Percentiles rank a stretch among this genome's conserved stretches.
These are phyloP conservation scores for Amiota communis DNA, from an alignment of 2,888 invertebrate genomes.

Conservation along the genomic window DNA sequence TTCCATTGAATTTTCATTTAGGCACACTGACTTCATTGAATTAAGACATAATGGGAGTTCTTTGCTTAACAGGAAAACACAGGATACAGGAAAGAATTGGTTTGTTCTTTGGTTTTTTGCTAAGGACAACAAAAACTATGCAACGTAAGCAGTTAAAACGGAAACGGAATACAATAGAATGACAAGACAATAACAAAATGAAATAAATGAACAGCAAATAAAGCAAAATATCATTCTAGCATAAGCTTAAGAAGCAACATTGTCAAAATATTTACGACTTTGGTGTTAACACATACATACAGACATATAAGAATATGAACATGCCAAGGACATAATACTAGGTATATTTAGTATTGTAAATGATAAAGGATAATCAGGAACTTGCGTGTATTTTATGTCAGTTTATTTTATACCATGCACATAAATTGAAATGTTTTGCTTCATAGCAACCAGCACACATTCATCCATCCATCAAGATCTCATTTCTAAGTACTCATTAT, in stretches of 20 bases:
- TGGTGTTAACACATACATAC: conserved; percentile 56
- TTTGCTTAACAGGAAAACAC: background rate
- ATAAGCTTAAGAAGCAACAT: conserved; percentile 46
- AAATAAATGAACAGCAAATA: background rate
- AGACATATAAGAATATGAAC: conserved; percentile 34
- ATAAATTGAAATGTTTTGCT: background rate
- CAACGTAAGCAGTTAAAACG: background rate
- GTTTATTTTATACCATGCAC: background rate
- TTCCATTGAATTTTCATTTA: background rate
- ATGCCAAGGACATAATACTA: conserved; percentile 8
- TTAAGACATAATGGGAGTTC: background rate
- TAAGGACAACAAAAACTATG: background rate
- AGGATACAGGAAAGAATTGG: background rate
- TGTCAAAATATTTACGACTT: conserved; percentile 66
- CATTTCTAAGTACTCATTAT: background rate
- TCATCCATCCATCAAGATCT: background rate
- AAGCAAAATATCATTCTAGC: background rate
- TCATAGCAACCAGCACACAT: background rate
- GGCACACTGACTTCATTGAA: background rate
- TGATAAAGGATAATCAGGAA: background rate
- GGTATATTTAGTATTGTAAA: background rate
- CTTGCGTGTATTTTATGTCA: background rate
- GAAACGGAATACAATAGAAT: conserved; percentile 3
- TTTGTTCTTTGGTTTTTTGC: background rate
- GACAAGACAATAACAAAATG: background rate